Evolutionary conservation across 2,113 vertebrate species (phyloP).

Genomic region (Oryzias javanicus): DNA sequence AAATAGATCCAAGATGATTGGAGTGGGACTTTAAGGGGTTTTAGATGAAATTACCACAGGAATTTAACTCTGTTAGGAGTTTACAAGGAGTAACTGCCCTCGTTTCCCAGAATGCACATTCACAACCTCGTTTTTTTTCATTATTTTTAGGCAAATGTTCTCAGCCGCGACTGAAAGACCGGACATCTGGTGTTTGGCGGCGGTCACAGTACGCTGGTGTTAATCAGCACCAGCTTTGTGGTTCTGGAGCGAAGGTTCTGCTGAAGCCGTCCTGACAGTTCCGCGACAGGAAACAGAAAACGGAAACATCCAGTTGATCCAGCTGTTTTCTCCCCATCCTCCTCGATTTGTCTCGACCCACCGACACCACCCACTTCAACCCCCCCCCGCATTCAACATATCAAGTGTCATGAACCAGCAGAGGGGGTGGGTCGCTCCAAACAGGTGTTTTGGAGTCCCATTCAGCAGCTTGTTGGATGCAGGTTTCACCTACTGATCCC

Average conservation of each 20-base stretch:
- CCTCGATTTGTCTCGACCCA: conserved; percentile 38
- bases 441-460: conserved; percentile 71
- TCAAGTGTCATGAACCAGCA: conserved; percentile 43
- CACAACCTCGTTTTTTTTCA: no score
- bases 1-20: no score
- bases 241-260: conserved; percentile 11
- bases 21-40: no score
- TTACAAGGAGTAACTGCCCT: no score
- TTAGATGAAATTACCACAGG: no score
- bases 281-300: conserved; percentile 58
- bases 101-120: no score
- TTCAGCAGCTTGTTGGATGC: conserved; percentile 56
- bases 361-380: background rate
- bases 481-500: conserved; percentile 70
- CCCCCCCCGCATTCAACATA: conserved; percentile 15
- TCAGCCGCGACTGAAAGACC: background rate
- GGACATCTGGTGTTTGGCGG: conserved; percentile 11
- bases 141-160: background rate
- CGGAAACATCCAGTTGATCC: conserved; percentile 66
- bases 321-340: conserved; percentile 63
- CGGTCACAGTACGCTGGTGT: conserved; percentile 1
- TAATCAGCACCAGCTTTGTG: background rate
- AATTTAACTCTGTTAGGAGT: no score
- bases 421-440: conserved; percentile 15
- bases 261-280: conserved; percentile 30